phyloP scores from a whole-genome alignment of 2,797 vertebrate species.

The Bufotes viridis region DNA sequence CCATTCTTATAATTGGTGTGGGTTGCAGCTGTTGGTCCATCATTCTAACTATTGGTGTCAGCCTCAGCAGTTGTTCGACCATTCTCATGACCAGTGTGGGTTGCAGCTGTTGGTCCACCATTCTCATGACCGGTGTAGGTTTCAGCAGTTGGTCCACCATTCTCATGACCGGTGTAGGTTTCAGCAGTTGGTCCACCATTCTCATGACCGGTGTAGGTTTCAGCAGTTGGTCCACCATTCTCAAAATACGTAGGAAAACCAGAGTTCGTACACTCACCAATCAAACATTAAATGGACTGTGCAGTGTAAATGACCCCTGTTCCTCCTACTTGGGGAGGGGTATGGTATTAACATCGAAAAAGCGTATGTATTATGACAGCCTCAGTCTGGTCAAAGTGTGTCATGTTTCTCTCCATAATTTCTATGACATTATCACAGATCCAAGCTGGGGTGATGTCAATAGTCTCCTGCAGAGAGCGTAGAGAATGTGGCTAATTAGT shows the following conservation, averaged over 20 bases:
- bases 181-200: background rate
- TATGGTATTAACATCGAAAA: no score
- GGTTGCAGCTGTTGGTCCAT: background rate
- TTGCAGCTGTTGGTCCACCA: background rate
- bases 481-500: conserved; percentile 15
- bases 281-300: background rate
- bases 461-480: background rate
- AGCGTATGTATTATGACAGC: no score
- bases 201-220: background rate
- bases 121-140: background rate
- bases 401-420: background rate
- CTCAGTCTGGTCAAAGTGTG: no score
- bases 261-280: background rate
- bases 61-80: background rate
- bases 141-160: background rate
- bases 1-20: background rate
- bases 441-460: background rate
- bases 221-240: background rate
- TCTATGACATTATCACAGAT: background rate
- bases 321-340: background rate
- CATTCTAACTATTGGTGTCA: background rate
- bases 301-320: background rate
- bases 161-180: background rate
- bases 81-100: background rate
- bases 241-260: background rate